A percentile compares a stretch with the other conserved stretches of the same genome.
Evolutionary conservation across 2,113 vertebrate species (phyloP).

Genomic region (Heterotis niloticus): DNA sequence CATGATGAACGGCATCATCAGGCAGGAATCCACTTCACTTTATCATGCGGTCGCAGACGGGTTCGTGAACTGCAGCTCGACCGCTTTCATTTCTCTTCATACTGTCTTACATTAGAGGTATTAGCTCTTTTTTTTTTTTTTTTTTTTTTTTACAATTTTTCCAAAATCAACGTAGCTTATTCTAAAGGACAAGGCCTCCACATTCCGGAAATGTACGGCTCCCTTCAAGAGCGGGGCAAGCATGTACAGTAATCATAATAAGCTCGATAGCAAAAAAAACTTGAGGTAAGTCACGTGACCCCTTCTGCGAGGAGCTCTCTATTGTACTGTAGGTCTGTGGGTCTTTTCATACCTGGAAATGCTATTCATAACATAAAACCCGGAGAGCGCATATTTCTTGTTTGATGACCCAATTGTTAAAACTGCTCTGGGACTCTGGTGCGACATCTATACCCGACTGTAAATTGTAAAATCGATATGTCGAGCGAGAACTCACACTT

Average conservation of each 20-base stretch:
- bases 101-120: background rate
- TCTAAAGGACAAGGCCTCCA: background rate
- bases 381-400: constrained; percentile 31
- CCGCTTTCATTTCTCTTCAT: background rate
- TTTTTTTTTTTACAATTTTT: background rate
- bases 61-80: background rate
- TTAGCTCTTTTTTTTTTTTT: background rate
- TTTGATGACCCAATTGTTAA: constrained; percentile 28
- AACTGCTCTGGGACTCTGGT: constrained; percentile 28
- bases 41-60: background rate
- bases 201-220: background rate
- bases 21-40: background rate
- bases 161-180: too few species aligned
- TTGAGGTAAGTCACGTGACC: background rate
- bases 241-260: background rate
- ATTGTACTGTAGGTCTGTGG: constrained; percentile 20
- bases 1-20: background rate
- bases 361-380: constrained; percentile 33
- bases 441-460: constrained; percentile 27
- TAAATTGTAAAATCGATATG: constrained; percentile 35
- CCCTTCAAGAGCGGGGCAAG: background rate
- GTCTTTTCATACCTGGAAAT: constrained; percentile 25
- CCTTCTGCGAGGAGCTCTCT: background rate
- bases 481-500: background rate
- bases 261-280: background rate